Conservation (phyloP, 2,113 vertebrate species). For the Phyllostomus hastatus region DNA sequence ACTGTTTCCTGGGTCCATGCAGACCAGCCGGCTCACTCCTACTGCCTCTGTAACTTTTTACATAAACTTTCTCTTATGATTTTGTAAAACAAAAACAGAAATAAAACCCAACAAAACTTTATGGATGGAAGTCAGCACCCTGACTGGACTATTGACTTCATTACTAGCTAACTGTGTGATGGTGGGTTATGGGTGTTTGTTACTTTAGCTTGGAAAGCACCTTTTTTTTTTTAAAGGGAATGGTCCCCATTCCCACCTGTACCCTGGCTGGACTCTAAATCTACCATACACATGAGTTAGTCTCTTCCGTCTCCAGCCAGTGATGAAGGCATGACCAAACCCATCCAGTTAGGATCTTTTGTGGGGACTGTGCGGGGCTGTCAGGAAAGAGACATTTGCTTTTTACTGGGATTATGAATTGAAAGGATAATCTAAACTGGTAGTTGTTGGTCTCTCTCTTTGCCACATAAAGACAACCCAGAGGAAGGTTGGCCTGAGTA, state of each 20-base stretch:
- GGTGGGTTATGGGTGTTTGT: rapidly evolving
- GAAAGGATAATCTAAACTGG: background rate
- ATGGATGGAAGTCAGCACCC: background rate
- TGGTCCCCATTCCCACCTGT: rapidly evolving
- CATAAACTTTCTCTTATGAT: too few relatives aligned
- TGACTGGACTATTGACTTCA: background rate
- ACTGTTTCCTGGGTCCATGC: too few relatives aligned
- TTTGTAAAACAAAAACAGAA: background rate
- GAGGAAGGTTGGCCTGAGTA: background rate
- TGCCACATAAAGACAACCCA: background rate
- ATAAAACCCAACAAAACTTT: background rate
- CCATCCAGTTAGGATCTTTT: background rate
- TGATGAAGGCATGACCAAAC: background rate
- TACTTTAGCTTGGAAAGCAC: background rate
- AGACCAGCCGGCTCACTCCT: too few relatives aligned
- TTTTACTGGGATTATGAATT: background rate
- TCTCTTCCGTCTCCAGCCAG: background rate
- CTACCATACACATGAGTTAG: background rate
- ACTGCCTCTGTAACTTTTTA: too few relatives aligned
- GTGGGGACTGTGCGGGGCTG: background rate
- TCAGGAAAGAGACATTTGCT: background rate
- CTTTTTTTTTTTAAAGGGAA: background rate
- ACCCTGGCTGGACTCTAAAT: background rate
- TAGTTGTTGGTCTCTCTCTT: background rate
- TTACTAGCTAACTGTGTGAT: background rate